Conservation (phyloP, 2,888 invertebrate genomes). For the Eupsilia transversa region DNA sequence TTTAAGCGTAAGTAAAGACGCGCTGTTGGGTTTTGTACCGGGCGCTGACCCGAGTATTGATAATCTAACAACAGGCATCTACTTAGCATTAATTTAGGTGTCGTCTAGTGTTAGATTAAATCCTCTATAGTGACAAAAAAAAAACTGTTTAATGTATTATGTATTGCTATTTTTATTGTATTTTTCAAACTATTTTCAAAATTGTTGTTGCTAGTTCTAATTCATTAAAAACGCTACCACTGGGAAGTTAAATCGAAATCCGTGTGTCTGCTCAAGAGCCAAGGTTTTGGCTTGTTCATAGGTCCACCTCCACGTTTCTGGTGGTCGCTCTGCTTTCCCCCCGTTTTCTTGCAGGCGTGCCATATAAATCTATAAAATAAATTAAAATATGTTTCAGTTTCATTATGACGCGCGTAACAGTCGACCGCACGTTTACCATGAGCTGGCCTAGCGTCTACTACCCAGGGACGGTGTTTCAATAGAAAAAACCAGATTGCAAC, state of each 20-base stretch:
- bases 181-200: not conserved
- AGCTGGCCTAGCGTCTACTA: not conserved
- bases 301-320: slow-evolving; percentile 82
- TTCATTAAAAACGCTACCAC: slow-evolving; percentile 74
- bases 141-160: not conserved
- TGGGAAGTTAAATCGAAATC: slow-evolving; percentile 87
- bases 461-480: too few relatives aligned
- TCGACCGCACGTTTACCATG: too few relatives aligned
- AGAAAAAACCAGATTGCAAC: too few relatives aligned
- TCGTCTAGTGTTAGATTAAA: too few relatives aligned
- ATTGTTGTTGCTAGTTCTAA: not conserved
- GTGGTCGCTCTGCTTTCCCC: slow-evolving; percentile 68
- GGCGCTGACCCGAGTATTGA: too few relatives aligned
- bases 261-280: slow-evolving; percentile 86
- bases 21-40: too few relatives aligned
- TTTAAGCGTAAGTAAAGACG: too few relatives aligned
- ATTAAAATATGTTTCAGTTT: slow-evolving; percentile 3
- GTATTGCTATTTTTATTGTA: slow-evolving; percentile 20
- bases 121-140: not conserved
- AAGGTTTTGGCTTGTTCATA: slow-evolving; percentile 85
- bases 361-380: slow-evolving; percentile 82
- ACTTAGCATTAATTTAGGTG: too few relatives aligned
- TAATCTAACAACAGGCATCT: too few relatives aligned
- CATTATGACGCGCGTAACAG: not conserved
- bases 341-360: slow-evolving; percentile 85